These are phyloP conservation scores for Pollimyrus isidori DNA, from an alignment of 2,113 vertebrate genomes.

Conservation along the genomic window DNA sequence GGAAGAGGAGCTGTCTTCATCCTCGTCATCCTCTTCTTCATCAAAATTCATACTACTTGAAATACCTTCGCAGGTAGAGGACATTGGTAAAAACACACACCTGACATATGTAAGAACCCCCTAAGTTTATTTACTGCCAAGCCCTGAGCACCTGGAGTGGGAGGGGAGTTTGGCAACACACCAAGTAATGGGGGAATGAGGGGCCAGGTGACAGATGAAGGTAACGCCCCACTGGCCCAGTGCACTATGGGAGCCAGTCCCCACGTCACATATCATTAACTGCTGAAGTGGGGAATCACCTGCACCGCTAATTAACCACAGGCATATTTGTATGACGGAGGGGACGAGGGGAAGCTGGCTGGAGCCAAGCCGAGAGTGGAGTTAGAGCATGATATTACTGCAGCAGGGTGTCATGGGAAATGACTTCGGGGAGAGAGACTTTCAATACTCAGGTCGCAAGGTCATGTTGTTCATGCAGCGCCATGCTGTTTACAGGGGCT, in stretches of 20 bases:
- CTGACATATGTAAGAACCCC: neutral
- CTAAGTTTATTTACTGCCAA: neutral
- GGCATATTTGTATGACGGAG: too few relatives aligned
- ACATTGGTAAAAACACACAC: neutral
- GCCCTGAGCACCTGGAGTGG: neutral
- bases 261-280: neutral
- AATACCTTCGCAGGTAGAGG: constrained; percentile 64
- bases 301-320: neutral
- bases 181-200: neutral
- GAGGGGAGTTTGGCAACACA: neutral
- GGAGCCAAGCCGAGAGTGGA: neutral
- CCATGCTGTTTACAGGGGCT: neutral
- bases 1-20: constrained; percentile 92
- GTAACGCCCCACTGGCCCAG: neutral
- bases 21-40: constrained; percentile 91
- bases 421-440: neutral
- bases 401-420: neutral
- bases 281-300: neutral
- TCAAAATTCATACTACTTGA: constrained; percentile 98
- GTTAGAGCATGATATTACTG: neutral
- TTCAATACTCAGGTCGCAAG: neutral
- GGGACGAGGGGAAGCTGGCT: neutral
- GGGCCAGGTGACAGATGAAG: neutral
- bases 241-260: neutral
- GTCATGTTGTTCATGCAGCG: neutral